Base-by-base conservation (phyloP, 2,113 vertebrate genomes). In the Chaetura pelagica region DNA sequence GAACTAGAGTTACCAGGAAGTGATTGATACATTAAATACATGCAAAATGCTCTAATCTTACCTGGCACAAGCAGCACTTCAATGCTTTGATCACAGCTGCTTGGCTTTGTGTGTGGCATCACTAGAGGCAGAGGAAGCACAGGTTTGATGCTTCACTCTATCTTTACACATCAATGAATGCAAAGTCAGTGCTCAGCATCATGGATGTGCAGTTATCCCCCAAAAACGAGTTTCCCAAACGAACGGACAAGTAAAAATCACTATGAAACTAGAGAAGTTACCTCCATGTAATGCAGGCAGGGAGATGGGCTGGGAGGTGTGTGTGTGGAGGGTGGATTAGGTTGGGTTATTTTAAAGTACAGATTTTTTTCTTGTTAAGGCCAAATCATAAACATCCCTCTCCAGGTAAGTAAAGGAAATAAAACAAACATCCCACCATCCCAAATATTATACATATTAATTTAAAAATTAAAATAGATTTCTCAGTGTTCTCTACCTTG, bases 401-500 rank as follows among this genome's bases (percentile, higher is more conserved):
- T 80, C 14, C 35, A 80, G 29, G 13, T 32, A 72, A 79, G 55
- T 34, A 75, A 84, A 63, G 7, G 21, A 49, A 57, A 79, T n/a
- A 42, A 22, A 1, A 21, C 46, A 19, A 48, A 38, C 7, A 38
- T 7, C 4, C 3, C 68, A 59, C 13, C 42, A 46, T 30, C 86
- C 54, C 23, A 69, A 68, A 57, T 24, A 66, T 48, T 51, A 67
- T 11, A 30, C 3, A 34, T 3, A 12, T 59, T 51, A 63, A 66
- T 61, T 44, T 4, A n/a, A 62, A 40, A 34, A 49, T 61, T 9
- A 52, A 52, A 44, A 71, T 44, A 75, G 8, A 27, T 34, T 62
- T 54, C 18, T 29, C 49, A 24, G 42, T 3, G 6, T 40, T 26
- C 11, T 77, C 46, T 96, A 99, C 99, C 99, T 99, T 99, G n/a